Evolutionary conservation across 2,113 vertebrate genomes (phyloP).

Genomic region (Chrysochloris asiatica): DNA sequence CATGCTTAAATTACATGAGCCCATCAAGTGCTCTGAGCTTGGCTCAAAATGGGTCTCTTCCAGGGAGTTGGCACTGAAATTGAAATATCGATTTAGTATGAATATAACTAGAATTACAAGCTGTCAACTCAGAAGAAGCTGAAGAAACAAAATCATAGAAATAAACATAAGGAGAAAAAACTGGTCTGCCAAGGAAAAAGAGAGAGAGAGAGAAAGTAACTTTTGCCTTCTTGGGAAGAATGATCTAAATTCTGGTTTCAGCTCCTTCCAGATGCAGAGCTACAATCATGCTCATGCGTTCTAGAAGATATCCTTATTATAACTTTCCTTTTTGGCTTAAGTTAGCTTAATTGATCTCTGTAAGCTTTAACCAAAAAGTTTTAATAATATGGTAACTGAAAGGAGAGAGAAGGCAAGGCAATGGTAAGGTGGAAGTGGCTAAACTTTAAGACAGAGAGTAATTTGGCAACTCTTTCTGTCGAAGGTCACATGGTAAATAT

Average conservation of each 20-base stretch:
- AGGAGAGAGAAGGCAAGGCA: not conserved
- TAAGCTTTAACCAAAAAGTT: conserved; percentile 17
- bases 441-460: not conserved
- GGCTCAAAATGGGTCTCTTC: conserved; percentile 28
- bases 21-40: not conserved
- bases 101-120: not conserved
- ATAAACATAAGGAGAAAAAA: not conserved
- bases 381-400: not conserved
- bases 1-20: not conserved
- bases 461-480: not conserved
- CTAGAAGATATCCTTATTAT: not conserved
- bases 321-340: not conserved
- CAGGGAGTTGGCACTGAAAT: conserved; percentile 22
- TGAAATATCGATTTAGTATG: conserved; percentile 8
- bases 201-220: not conserved
- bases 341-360: conserved; percentile 4
- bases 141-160: not conserved
- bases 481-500: not conserved
- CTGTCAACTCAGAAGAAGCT: not conserved
- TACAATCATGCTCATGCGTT: not conserved
- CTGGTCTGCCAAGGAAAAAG: not conserved
- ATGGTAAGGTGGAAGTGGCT: not conserved
- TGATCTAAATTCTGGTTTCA: conserved; percentile 1
- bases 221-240: not conserved
- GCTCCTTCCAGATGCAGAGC: conserved; percentile 3